Evolutionary conservation across 1,140 invertebrate species (phyloP).

Genomic region (Gonioctena quinquepunctata): DNA sequence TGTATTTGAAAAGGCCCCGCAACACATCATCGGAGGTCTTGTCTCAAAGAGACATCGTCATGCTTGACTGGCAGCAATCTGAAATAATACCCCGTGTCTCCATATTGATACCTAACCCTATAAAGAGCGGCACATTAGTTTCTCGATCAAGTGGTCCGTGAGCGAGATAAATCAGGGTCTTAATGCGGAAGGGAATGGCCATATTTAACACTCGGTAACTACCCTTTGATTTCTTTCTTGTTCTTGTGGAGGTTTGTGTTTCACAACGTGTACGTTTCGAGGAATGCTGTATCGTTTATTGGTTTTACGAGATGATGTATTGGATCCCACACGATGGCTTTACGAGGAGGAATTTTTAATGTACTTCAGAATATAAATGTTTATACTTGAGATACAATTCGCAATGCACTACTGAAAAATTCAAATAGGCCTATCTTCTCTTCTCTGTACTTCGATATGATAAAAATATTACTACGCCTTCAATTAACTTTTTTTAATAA

Average conservation of each 20-base stretch:
- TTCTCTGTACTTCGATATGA: too few species aligned
- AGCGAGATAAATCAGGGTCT: constrained; percentile 11
- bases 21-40: too few species aligned
- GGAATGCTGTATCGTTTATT: constrained; percentile 16
- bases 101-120: constrained; percentile 11
- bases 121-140: constrained; percentile 12
- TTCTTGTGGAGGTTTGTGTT: constrained; percentile 3
- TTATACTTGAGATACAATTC: too few species aligned
- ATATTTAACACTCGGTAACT: constrained; percentile 12
- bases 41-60: constrained; percentile 4
- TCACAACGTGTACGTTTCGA: background rate
- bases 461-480: too few species aligned
- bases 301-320: constrained; percentile 5
- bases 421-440: too few species aligned
- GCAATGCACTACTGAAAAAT: too few species aligned
- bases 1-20: too few species aligned
- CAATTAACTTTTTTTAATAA: too few species aligned
- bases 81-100: constrained; percentile 9
- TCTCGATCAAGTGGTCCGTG: constrained; percentile 16
- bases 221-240: constrained; percentile 15
- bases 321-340: constrained; percentile 3
- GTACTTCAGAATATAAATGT: too few species aligned
- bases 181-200: constrained; percentile 16
- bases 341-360: background rate
- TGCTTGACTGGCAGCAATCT: constrained; percentile 5